Evolutionary conservation across 1,140 invertebrate species (phyloP).

Genomic region (Oedothorax gibbosus): DNA sequence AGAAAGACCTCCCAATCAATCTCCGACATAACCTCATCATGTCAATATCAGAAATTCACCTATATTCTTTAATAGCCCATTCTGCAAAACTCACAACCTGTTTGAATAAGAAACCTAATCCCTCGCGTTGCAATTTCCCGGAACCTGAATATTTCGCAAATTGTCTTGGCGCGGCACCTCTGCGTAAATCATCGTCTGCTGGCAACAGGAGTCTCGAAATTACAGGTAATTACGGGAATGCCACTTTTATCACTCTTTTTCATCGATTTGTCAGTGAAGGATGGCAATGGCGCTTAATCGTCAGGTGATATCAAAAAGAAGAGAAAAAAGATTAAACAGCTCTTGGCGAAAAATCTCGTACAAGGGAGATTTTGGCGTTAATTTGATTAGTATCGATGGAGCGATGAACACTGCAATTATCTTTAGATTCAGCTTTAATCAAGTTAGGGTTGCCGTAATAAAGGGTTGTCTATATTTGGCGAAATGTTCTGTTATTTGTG

Average conservation of each 20-base stretch:
- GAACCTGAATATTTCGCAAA: no score
- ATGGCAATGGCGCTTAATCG: slow-evolving; percentile 11
- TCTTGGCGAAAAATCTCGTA: slow-evolving; percentile 5
- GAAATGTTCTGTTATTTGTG: background rate
- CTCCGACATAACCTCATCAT: no score
- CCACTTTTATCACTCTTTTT: slow-evolving; percentile 11
- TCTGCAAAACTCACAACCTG: no score
- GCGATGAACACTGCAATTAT: slow-evolving; percentile 43
- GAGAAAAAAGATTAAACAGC: slow-evolving; percentile 7
- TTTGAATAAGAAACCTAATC: no score
- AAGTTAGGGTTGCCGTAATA: background rate
- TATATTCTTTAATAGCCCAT: no score
- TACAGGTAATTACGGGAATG: slow-evolving; percentile 12
- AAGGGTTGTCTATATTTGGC: slow-evolving; percentile 2
- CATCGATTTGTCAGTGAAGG: slow-evolving; percentile 17
- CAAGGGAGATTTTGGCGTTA: slow-evolving; percentile 30
- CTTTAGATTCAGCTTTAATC: slow-evolving; percentile 18
- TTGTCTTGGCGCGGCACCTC: no score
- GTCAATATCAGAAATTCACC: no score
- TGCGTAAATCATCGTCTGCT: no score
- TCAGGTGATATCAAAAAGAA: slow-evolving; percentile 22
- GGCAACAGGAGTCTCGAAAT: background rate
- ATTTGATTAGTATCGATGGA: slow-evolving; percentile 43
- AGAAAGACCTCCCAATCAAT: no score
- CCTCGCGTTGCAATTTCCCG: no score